Percentiles rank a stretch among this genome's conserved stretches.
These are phyloP conservation scores for Drosophila fuyamai DNA, from an alignment of 1,140 invertebrate species.

Conservation along the genomic window DNA sequence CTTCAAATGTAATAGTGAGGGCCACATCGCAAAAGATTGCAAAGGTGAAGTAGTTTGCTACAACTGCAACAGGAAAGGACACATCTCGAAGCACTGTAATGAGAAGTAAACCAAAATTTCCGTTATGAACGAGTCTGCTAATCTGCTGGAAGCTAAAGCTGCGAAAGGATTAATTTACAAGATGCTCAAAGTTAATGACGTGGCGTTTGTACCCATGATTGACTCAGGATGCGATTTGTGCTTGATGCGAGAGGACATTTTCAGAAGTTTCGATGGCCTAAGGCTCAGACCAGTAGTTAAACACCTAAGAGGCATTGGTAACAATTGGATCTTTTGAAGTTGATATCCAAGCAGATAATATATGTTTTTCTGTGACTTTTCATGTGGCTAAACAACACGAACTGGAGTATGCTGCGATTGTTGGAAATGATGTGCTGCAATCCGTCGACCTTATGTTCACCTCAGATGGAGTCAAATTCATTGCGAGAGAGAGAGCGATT, in stretches of 20 bases:
- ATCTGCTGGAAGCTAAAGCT: not conserved
- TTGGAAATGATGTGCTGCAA: no score
- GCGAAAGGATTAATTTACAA: not conserved
- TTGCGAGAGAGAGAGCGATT: no score
- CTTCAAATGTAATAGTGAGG: not conserved
- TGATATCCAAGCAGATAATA: no score
- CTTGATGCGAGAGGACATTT: not conserved
- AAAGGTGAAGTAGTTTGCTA: not conserved
- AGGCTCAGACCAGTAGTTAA: no score
- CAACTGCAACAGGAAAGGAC: conserved; percentile 1
- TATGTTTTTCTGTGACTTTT: no score
- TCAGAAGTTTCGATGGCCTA: no score
- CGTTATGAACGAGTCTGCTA: not conserved
- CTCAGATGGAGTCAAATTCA: no score
- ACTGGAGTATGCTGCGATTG: no score
- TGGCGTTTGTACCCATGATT: not conserved
- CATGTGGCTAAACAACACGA: no score
- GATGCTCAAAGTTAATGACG: not conserved
- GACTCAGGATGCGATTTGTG: not conserved
- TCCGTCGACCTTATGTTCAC: no score
- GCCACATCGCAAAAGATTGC: not conserved
- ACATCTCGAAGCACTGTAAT: not conserved
- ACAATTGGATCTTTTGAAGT: no score
- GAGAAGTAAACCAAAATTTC: not conserved
- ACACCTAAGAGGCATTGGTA: no score